Evolutionary conservation across 2,797 vertebrate genomes (phyloP), one percentile per base, ranked within the genome.

Genomic region (Schizopygopsis pylzovi): DNA sequence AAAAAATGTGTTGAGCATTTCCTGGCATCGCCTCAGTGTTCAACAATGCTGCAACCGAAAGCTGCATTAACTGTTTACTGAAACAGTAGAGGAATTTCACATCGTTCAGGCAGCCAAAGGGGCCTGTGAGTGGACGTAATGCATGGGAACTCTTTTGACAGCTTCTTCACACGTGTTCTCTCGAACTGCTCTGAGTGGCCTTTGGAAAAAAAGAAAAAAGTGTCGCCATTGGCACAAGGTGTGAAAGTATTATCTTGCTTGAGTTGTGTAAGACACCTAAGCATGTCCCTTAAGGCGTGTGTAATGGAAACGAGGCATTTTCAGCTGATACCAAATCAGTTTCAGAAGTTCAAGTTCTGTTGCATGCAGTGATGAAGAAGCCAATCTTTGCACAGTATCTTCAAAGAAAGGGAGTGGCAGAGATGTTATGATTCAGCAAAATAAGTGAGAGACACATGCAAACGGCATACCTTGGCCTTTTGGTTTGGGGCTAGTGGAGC

Each of bases 381-480:
- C 2, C 12, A 28, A 71, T 65, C 22, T 76, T 33, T n/a, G 52
- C 78, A 52, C 22, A 52, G 47, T 45, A 16, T 54, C 47, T 54
- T 68, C 59, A 47, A 67, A 13, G 12, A 39, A 67, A 65, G 81
- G 63, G 68, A 41, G 75, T 49, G 59, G 33, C 25, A 25, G 43
- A 56, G 28, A 70, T 54, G 67, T 39, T 54, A 85, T 88, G 79
- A 88, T 20, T 71, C 79, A 78, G 85, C 81, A 28, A 63, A 45
- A 52, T 47, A 18, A 67, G 71, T 49, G 28, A 33, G 65, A 81
- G 47, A 49, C 39, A 0, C 28, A 18, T 63, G 39, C 37, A 81
- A 85, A 11, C 18, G 1, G 8, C 56, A 61, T 95, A 99, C 98
- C 98, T 97, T 96, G 92, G 89, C 96, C 97, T 96, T 97, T 99